Evolutionary conservation across 1,140 invertebrate species (phyloP).

Genomic region (Hylaeus volcanicus): DNA sequence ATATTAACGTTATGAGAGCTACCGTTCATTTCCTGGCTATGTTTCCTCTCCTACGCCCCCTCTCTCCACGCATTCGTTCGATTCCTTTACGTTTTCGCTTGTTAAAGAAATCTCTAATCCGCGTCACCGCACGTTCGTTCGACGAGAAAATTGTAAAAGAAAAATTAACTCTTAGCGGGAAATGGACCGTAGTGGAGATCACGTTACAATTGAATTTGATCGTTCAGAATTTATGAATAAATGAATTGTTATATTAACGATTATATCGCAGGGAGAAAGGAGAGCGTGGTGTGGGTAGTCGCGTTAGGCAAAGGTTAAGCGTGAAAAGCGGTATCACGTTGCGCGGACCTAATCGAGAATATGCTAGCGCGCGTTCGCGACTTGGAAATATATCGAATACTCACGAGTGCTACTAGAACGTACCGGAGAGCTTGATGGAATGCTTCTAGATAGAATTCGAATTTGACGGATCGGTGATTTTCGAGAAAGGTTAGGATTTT

Average conservation of each 20-base stretch:
- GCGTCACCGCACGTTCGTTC: neutral
- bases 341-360: conserved; percentile 24
- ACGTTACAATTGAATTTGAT: conserved; percentile 81
- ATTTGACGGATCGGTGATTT: too few species aligned
- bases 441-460: too few species aligned
- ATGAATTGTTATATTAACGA: conserved; percentile 79
- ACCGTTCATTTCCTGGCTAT: conserved; percentile 71
- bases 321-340: neutral
- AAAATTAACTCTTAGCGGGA: conserved; percentile 53
- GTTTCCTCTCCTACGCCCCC: neutral
- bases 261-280: conserved; percentile 71
- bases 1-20: conserved; percentile 70
- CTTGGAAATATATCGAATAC: conserved; percentile 13
- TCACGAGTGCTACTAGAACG: too few species aligned
- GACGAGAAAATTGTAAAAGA: neutral
- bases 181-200: conserved; percentile 74
- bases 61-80: neutral
- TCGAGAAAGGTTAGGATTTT: too few species aligned
- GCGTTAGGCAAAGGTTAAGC: conserved; percentile 37
- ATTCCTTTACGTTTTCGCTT: conserved; percentile 18
- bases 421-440: too few species aligned
- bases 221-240: conserved; percentile 81
- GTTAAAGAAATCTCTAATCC: neutral
- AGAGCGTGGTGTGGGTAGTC: conserved; percentile 49
- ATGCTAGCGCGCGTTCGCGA: neutral